Percentiles rank a stretch among this genome's conserved stretches.
These are phyloP conservation scores for Folsomia candida DNA, from an alignment of 2,888 invertebrate genomes.

Conservation along the genomic window DNA sequence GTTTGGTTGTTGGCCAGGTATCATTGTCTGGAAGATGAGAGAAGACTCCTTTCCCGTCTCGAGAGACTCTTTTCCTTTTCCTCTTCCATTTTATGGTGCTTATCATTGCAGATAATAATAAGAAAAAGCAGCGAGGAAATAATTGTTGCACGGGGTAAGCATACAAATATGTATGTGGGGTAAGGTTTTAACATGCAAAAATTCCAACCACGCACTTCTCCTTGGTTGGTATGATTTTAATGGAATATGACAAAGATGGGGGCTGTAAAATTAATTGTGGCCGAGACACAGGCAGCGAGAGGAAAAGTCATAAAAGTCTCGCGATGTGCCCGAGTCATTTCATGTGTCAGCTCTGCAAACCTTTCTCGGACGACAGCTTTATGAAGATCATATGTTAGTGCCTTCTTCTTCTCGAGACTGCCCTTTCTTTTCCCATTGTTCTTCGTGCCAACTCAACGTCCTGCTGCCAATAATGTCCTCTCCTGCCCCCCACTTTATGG, in stretches of 20 bases:
- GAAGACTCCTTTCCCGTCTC: conserved; percentile 20
- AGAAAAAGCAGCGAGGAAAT: conserved; percentile 46
- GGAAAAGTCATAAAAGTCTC: conserved; percentile 50
- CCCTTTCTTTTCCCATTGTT: not conserved
- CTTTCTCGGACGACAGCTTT: conserved; percentile 50
- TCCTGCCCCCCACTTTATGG: not conserved
- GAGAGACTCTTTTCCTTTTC: conserved; percentile 23
- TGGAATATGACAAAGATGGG: conserved; percentile 51
- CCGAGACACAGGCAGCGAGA: conserved; percentile 40
- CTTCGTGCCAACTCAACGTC: not conserved
- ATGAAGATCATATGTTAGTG: conserved; percentile 51
- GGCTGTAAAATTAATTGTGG: conserved; percentile 51
- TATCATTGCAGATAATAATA: conserved; percentile 48
- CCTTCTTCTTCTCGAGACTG: not conserved
- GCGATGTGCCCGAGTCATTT: conserved; percentile 49
- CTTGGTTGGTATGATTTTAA: conserved; percentile 49
- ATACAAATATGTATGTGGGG: conserved; percentile 35
- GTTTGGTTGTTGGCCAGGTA: conserved; percentile 7
- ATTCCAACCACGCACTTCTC: conserved; percentile 43
- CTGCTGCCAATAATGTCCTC: not conserved
- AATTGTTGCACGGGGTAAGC: conserved; percentile 50
- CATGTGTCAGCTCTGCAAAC: conserved; percentile 48
- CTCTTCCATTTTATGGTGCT: conserved; percentile 46
- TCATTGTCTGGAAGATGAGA: no score
- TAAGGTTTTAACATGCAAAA: conserved; percentile 39